phyloP scores from a whole-genome alignment of 2,113 vertebrate species.

The Chrysemys picta region DNA sequence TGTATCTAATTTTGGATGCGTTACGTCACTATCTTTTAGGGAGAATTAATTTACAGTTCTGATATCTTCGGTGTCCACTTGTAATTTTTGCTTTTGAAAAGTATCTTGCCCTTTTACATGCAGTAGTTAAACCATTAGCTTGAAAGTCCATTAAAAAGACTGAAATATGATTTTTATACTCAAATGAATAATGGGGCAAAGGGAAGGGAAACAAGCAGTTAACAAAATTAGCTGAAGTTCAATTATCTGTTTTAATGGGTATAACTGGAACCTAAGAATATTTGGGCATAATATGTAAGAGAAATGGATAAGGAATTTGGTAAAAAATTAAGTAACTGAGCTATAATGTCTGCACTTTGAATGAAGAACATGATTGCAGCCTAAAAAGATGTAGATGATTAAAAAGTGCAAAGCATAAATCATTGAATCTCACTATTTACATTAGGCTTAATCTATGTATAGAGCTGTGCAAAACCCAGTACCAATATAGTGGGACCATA shows the following conservation, averaged over 20 bases:
- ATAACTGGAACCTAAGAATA: not conserved
- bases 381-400: not conserved
- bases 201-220: not conserved
- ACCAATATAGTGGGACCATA: not conserved
- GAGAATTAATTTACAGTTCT: not conserved
- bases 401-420: not conserved
- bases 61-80: accelerated
- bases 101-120: not conserved
- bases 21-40: not conserved
- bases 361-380: not conserved
- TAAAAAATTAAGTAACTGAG: not conserved
- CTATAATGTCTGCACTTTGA: not conserved
- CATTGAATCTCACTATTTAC: not conserved
- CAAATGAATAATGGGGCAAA: not conserved
- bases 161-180: not conserved
- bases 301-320: not conserved
- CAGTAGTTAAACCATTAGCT: not conserved
- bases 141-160: not conserved
- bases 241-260: not conserved
- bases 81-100: not conserved
- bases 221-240: not conserved
- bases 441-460: not conserved
- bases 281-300: not conserved
- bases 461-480: not conserved
- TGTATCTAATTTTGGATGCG: not conserved